These are phyloP conservation scores for Notamacropus eugenii DNA, from an alignment of 2,797 vertebrate species.

Conservation along the genomic window DNA sequence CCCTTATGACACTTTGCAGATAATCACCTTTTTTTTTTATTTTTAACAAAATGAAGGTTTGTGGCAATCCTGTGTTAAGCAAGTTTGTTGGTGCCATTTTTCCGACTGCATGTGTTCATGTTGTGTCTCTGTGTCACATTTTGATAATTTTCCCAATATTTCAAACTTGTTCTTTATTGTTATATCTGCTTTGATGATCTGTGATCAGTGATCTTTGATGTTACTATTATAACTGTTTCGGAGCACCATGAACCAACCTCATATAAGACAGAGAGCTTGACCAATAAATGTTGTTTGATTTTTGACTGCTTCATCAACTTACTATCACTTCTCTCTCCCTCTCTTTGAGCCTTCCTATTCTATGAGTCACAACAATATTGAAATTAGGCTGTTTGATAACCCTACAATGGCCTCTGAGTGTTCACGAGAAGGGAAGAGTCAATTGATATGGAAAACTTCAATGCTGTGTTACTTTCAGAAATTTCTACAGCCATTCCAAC, in stretches of 20 bases:
- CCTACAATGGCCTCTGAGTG: not conserved
- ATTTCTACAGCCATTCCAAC: not conserved
- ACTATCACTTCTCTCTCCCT: not conserved
- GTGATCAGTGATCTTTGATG: not conserved
- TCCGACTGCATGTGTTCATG: not conserved
- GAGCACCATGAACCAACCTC: not conserved
- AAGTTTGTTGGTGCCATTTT: not conserved
- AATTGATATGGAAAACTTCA: not conserved
- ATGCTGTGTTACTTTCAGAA: conserved; percentile 14
- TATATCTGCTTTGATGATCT: not conserved
- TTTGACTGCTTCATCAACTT: not conserved
- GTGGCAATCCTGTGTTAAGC: not conserved
- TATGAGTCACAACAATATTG: not conserved
- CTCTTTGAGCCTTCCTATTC: not conserved
- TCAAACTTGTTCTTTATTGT: not conserved
- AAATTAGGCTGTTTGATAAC: not conserved
- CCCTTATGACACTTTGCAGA: not conserved
- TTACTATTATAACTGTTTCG: not conserved
- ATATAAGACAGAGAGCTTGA: not conserved
- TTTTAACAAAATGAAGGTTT: not conserved
- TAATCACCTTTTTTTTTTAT: not conserved
- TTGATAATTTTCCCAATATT: not conserved
- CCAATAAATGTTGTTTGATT: not conserved
- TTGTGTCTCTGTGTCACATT: not conserved
- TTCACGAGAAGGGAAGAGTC: not conserved